Evolutionary conservation across 2,113 vertebrate genomes (phyloP), one percentile per base, ranked within the genome.

Genomic region (Rhinolophus ferrumequinum): DNA sequence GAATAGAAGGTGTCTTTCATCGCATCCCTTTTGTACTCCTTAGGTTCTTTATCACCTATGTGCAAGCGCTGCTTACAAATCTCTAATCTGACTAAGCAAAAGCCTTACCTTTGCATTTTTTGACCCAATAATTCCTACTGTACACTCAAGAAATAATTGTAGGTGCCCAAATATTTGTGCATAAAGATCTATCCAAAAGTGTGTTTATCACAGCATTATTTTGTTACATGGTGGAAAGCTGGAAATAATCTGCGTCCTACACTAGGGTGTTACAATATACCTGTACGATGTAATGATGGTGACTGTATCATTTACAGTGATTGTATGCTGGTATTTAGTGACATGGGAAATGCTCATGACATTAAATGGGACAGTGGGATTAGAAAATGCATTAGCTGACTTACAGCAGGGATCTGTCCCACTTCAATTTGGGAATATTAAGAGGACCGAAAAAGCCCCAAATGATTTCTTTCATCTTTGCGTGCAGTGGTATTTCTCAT

Each of bases 91-190:
- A 80, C 14, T 72, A 76, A 87, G 30, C 54, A 52, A 60, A 72
- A 38, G 13, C 64, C 5, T 70, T 92, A 16, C 26, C 62, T 90
- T 73, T 95, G 33, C 13, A 80, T 94, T 88, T 95, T 96, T 84
- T 84, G 72, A 77, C 24, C 56, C 54, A 90, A 0, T 91, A 79
- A 77, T 88, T 88, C 10, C 21, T 84, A n/a, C 44, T 81, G 2
- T 60, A 79, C 18, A 3, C 87, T 73, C 14, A 76, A 93, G 80
- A 94, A 93, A 50, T 85, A 44, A 41, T 83, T 26, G 0, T 50
- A 47, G 15, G 24, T 54, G 5, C 28, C 33, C 19, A 77, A 30
- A 64, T 85, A 84, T 62, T 86, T 90, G 62, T 94, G n/a, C 30
- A 54, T 3, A 41, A 77, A 66, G 60, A 30, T 54, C 22, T 96